phyloP scores from a whole-genome alignment of 2,797 vertebrate species.

The Eleutherodactylus coqui region DNA sequence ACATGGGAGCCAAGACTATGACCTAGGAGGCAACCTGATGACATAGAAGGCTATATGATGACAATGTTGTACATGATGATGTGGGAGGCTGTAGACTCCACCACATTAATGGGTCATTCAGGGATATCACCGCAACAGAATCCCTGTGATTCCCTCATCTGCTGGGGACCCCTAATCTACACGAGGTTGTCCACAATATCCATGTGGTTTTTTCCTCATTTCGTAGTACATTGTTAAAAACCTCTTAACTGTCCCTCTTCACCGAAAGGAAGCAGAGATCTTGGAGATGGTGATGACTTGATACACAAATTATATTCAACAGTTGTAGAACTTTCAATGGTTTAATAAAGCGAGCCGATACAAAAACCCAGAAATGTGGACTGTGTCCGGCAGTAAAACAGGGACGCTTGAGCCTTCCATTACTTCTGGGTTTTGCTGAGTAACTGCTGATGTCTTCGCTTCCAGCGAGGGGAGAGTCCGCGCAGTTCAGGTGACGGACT shows the following conservation, averaged over 20 bases:
- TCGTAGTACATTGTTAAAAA: background rate
- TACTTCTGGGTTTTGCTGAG: background rate
- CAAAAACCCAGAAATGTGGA: no score
- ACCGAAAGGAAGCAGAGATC: background rate
- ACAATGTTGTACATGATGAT: no score
- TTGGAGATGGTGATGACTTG: no score
- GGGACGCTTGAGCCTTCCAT: background rate
- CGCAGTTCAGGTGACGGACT: slow-evolving; percentile 26
- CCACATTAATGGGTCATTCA: background rate
- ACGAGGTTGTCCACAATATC: background rate
- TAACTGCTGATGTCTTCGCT: background rate
- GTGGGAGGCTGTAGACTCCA: no score
- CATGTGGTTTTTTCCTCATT: background rate
- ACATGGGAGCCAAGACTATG: no score
- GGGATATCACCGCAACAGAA: background rate
- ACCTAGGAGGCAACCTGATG: background rate
- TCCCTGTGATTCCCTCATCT: background rate
- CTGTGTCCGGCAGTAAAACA: no score
- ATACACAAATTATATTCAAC: no score
- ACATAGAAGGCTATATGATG: background rate
- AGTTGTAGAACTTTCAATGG: no score
- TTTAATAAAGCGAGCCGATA: no score
- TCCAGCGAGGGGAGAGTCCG: background rate
- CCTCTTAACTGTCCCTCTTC: background rate
- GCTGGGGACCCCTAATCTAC: background rate